Evolutionary conservation across 2,113 vertebrate species (phyloP).

Genomic region (Prietella phreatophila): DNA sequence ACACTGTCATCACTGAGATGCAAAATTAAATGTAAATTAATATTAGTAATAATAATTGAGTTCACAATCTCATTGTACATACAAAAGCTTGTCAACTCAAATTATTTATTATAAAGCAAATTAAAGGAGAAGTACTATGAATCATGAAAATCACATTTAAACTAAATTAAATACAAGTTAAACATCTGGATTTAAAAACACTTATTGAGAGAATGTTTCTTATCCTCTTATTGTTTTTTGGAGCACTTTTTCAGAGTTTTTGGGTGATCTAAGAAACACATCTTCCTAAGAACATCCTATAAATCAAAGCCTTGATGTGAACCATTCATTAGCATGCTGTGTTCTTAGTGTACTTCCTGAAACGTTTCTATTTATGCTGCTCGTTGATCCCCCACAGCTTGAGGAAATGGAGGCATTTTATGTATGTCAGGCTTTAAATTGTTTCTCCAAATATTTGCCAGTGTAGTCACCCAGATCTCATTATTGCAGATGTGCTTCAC

Average conservation of each 20-base stretch:
- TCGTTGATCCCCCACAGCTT: slow-evolving; percentile 17
- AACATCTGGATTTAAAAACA: neutral
- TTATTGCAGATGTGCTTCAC: slow-evolving; percentile 1
- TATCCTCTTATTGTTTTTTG: neutral
- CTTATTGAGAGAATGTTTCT: neutral
- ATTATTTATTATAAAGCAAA: neutral
- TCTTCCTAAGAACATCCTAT: neutral
- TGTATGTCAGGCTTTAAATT: slow-evolving; percentile 23
- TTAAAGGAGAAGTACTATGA: neutral
- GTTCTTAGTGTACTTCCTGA: neutral
- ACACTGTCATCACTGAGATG: neutral
- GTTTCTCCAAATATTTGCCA: neutral
- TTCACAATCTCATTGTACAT: neutral
- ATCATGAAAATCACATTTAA: neutral
- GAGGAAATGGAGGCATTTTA: slow-evolving; percentile 25
- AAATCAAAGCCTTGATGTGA: neutral
- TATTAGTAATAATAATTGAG: neutral
- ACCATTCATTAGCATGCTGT: neutral
- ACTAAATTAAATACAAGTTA: neutral
- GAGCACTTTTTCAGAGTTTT: neutral
- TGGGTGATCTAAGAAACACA: neutral
- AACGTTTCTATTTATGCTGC: neutral
- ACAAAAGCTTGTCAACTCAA: neutral
- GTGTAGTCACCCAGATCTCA: slow-evolving; percentile 1
- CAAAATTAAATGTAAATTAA: neutral